Evolutionary conservation across 2,113 vertebrate genomes (phyloP).

Genomic region (Tachycineta bicolor): DNA sequence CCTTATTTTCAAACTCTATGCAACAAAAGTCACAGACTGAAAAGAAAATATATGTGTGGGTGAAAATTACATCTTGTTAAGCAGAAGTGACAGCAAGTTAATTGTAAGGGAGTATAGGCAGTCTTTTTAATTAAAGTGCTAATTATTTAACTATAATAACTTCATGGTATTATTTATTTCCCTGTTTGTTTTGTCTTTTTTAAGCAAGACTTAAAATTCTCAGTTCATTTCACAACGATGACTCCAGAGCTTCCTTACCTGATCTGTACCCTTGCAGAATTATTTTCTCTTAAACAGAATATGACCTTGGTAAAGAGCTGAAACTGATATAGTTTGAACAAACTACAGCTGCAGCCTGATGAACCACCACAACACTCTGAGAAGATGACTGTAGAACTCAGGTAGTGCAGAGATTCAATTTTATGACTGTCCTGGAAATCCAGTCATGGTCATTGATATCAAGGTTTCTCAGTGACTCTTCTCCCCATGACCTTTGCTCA

Average conservation of each 20-base stretch:
- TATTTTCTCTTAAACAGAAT: not conserved
- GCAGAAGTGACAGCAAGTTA: not conserved
- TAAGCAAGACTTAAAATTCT: not conserved
- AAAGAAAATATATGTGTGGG: not conserved
- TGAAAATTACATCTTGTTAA: slow-evolving; percentile 12
- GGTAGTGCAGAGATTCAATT: not conserved
- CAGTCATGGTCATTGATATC: not conserved
- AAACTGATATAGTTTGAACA: not conserved
- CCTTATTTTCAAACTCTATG: not conserved
- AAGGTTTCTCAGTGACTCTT: not conserved
- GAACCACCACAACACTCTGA: not conserved
- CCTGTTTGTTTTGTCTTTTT: not conserved
- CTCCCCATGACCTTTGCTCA: not conserved
- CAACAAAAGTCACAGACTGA: not conserved
- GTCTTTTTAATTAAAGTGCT: not conserved
- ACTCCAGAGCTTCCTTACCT: not conserved
- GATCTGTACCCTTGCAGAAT: not conserved
- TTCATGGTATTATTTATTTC: not conserved
- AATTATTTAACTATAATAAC: slow-evolving; percentile 6
- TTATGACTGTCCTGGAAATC: not conserved
- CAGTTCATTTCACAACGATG: not conserved
- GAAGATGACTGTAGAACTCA: not conserved
- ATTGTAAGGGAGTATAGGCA: not conserved
- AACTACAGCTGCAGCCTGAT: not conserved
- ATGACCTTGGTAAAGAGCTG: not conserved